A percentile compares a stretch with the other conserved stretches of the same genome.
Conservation (phyloP, 2,797 vertebrate genomes). For the Squalus acanthias region DNA sequence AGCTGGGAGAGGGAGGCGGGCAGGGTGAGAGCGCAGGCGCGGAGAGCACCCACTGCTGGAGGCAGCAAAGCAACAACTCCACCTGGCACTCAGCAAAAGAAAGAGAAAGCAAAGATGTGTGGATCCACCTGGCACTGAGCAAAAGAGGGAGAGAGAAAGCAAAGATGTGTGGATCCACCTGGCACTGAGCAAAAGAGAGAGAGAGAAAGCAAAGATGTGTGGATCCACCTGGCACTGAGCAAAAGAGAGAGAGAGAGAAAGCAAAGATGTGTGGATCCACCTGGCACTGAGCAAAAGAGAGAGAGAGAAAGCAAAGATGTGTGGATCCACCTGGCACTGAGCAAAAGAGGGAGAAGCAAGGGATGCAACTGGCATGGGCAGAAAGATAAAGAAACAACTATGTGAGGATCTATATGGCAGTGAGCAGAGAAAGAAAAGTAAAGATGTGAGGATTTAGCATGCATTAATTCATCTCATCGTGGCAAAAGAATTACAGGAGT, state of each 20-base stretch:
- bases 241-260: neutral
- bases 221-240: neutral
- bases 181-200: neutral
- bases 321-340: too few relatives aligned
- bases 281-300: neutral
- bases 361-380: neutral
- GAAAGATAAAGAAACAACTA: neutral
- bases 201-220: neutral
- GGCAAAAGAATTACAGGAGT: neutral
- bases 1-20: constrained; percentile 23
- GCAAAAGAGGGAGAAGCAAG: neutral
- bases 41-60: neutral
- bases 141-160: neutral
- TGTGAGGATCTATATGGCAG: neutral
- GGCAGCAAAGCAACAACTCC: neutral
- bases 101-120: neutral
- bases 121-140: neutral
- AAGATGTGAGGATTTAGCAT: neutral
- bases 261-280: neutral
- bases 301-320: too few relatives aligned
- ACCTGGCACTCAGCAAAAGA: neutral
- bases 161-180: neutral
- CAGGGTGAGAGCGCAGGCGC: neutral
- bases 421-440: neutral
- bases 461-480: neutral